Conservation (phyloP, 2,113 vertebrate species). For the Grammomys dolichurus region DNA sequence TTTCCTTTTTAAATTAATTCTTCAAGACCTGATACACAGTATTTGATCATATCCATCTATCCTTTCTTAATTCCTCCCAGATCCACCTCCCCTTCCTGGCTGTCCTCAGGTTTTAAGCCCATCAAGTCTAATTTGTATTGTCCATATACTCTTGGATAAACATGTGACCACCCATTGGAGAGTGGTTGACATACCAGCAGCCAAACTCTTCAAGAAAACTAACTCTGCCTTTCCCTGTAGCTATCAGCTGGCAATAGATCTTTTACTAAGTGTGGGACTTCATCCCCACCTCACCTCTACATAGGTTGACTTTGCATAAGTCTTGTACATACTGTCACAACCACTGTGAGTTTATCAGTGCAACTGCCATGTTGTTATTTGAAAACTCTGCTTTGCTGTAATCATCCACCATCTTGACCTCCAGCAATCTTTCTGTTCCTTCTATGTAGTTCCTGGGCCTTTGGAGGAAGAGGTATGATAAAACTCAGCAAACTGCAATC, state of each 20-base stretch:
- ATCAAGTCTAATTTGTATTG: neutral
- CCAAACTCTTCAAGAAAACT: neutral
- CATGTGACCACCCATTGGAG: neutral
- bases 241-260: neutral
- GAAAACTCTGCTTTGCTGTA: too few relatives aligned
- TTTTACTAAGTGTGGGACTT: neutral
- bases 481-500: neutral
- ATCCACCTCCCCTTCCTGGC: neutral
- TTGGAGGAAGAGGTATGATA: neutral
- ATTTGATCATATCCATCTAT: neutral
- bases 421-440: neutral
- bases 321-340: neutral
- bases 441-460: neutral
- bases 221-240: neutral
- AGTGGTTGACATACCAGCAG: neutral
- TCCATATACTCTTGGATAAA: neutral
- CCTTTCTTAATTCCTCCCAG: neutral
- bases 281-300: neutral
- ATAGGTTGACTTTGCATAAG: neutral
- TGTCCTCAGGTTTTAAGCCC: neutral
- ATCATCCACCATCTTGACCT: neutral
- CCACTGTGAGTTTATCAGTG: neutral
- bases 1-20: neutral
- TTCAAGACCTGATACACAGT: neutral
- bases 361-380: neutral